phyloP scores from a whole-genome alignment of 2,113 vertebrate genomes.

The Gobio gobio region DNA sequence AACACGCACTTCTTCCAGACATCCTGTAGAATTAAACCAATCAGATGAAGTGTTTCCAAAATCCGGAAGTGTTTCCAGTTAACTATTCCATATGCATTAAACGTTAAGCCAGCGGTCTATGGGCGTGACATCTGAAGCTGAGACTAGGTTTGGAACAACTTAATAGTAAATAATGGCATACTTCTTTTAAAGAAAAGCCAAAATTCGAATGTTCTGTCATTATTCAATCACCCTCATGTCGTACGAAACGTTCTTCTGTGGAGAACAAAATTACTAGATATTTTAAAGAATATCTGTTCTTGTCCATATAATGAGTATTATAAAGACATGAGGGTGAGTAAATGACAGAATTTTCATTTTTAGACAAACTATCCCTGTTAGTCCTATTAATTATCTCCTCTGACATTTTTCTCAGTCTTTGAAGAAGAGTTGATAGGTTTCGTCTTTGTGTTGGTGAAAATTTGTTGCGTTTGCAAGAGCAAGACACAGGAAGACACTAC shows the following conservation, averaged over 20 bases:
- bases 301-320: not conserved
- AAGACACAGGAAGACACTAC: not conserved
- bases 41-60: no score
- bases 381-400: conserved; percentile 4
- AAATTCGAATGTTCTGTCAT: not conserved
- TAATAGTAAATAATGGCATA: no score
- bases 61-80: no score
- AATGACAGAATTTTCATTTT: not conserved
- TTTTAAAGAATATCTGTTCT: no score
- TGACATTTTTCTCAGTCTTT: conserved; percentile 11
- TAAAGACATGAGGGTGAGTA: not conserved
- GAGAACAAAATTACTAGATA: not conserved
- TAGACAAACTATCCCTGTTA: not conserved
- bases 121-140: no score
- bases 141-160: no score
- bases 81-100: no score
- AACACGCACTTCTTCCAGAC: no score
- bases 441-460: not conserved
- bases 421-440: not conserved
- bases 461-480: not conserved
- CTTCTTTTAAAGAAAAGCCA: no score
- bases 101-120: no score
- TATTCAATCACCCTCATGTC: not conserved
- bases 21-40: no score
- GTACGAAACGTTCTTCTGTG: not conserved